phyloP scores from a whole-genome alignment of 2,797 vertebrate species.

The Silurus lanzhouensis region DNA sequence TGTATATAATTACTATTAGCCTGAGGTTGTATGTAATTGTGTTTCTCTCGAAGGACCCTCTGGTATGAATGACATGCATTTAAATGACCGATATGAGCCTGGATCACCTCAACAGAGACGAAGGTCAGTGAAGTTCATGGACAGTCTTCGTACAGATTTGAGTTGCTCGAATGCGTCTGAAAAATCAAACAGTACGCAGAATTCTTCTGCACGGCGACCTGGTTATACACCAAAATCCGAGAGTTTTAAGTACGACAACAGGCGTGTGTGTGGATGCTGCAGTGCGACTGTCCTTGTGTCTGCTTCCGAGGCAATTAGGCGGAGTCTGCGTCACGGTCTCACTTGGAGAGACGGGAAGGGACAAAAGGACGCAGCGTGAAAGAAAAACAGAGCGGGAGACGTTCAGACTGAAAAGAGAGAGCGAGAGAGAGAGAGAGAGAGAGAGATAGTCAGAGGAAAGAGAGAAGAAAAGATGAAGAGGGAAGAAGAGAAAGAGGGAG shows the following conservation, averaged over 20 bases:
- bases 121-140: too few species aligned
- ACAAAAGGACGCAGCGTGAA: constrained; percentile 40
- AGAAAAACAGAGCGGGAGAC: constrained; percentile 23
- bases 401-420: neutral
- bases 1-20: too few species aligned
- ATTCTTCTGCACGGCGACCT: neutral
- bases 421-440: constrained; percentile 30
- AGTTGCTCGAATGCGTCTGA: too few species aligned
- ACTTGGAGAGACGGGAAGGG: constrained; percentile 28
- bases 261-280: constrained; percentile 30
- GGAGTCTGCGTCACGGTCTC: constrained; percentile 49
- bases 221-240: neutral
- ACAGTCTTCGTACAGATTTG: too few species aligned
- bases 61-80: too few species aligned
- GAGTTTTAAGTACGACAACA: neutral
- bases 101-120: too few species aligned
- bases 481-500: constrained; percentile 27
- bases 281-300: constrained; percentile 45
- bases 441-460: neutral
- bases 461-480: neutral
- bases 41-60: too few species aligned
- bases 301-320: constrained; percentile 43
- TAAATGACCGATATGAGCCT: too few species aligned
- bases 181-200: too few species aligned
- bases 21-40: too few species aligned